Evolutionary conservation across 2,797 vertebrate genomes (phyloP), one percentile per base, ranked within the genome.

Genomic region (Margarornis squamiger): DNA sequence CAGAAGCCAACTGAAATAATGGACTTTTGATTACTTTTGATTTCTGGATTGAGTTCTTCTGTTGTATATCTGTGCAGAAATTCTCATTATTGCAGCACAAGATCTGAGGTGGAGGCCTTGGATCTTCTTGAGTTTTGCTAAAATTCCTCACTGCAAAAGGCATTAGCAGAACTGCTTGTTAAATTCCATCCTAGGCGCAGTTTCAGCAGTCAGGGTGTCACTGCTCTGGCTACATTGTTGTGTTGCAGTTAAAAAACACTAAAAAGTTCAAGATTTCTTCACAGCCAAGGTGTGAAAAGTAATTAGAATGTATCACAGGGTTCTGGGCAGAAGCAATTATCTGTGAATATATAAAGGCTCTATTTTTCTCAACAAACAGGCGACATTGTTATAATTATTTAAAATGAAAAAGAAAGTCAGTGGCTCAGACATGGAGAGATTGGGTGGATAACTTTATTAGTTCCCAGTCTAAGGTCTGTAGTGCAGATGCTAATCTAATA

Each of bases 401-500:
- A 89, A 97, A 97, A 97, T 97, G 72, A 97, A 97, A 96, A 96
- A 93, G 88, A 81, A 96, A 95, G 82, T 96, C 95, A 90, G 66
- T 92, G 93, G 55, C 88, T 92, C 91, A 96, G 94, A 95, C 77
- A 78, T 16, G 36, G 84, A 91, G 95, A 96, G 90, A 96, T 86
- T 92, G 91, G 75, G 84, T 48, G 57, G 92, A 94, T 95, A 93
- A 96, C 96, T 97, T 97, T 95, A 97, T 97, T 97, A 97, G 94
- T 95, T 98, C 88, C 81, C 73, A 92, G 76, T 79, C 91, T 84
- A 80, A 96, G 82, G 86, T 96, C 94, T 88, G 32, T 63, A 92
- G 79, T 96, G 87, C 77, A 95, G 91, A 97, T 97, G 84, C 80
- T 97, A 97, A 98, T 96, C 97, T 97, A 96, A 76, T 97, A 94